These are phyloP conservation scores for Coregonus sp. DNA, from an alignment of 2,797 vertebrate genomes.

Conservation along the genomic window DNA sequence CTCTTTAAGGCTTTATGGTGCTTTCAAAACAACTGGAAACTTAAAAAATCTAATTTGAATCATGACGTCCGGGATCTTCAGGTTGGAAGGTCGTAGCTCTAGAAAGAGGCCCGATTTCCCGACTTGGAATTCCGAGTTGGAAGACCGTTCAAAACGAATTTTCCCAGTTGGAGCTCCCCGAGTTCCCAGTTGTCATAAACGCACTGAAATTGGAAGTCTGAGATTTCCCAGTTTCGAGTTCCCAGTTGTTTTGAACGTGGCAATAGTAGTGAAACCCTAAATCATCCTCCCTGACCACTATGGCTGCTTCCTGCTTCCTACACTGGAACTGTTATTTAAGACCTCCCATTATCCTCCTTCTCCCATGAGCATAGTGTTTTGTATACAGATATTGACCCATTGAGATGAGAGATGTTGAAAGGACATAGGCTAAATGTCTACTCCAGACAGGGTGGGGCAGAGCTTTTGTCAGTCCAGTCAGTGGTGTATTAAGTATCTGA, in stretches of 20 bases:
- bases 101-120: no score
- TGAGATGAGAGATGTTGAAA: not conserved
- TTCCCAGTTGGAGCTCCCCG: no score
- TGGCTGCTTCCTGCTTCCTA: slow-evolving; percentile 61
- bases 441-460: slow-evolving; percentile 57
- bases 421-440: slow-evolving; percentile 27
- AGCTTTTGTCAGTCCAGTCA: slow-evolving; percentile 58
- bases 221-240: no score
- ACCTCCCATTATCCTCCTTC: slow-evolving; percentile 29
- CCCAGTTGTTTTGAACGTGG: no score
- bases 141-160: no score
- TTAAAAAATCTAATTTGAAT: no score
- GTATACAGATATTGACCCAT: slow-evolving; percentile 1
- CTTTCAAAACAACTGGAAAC: no score
- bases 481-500: slow-evolving; percentile 62
- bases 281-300: slow-evolving; percentile 53
- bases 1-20: slow-evolving; percentile 20
- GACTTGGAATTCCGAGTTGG: no score
- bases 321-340: slow-evolving; percentile 24
- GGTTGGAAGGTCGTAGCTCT: no score
- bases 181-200: no score
- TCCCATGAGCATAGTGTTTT: slow-evolving; percentile 32
- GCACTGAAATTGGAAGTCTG: no score
- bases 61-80: no score
- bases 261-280: slow-evolving; percentile 49